Base-by-base conservation (phyloP, 2,113 vertebrate genomes). In the Onychorhynchus coronatus region DNA sequence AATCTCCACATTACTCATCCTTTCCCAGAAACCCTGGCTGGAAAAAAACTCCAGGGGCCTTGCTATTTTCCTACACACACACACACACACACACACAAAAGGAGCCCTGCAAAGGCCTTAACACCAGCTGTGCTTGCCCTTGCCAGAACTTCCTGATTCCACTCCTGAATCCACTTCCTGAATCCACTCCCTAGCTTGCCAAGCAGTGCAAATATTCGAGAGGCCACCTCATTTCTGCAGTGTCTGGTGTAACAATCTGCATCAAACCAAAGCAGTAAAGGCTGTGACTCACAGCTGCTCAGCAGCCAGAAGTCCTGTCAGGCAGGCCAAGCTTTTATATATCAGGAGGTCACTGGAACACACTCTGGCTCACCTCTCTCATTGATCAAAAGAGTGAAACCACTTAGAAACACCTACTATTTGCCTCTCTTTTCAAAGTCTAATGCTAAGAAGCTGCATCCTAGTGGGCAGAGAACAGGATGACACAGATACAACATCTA, bases 131-230 rank as follows among this genome's bases (percentile, higher is more conserved):
- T 87, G 92, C 95, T 87, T 90, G 91, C 78, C 93, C 94, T 95
- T 84, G 93, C 91, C 93, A 94, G 92, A 93, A n/a, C n/a, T n/a
- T n/a, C n/a, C n/a, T n/a, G n/a, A n/a, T n/a, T n/a, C n/a, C n/a
- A n/a, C n/a, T n/a, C n/a, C n/a, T n/a, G n/a, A n/a, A n/a, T n/a
- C n/a, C n/a, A 92, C 84, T 97, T 96, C 91, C 91, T 91, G 93
- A 94, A 97, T 93, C 92, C 95, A 96, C 95, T 95, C 96, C 93
- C 88, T 81, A 14, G 71, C 95, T 92, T 96, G 93, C 97, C 95
- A 97, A 97, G 91, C 92, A 94, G 88, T 95, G 92, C 95, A 97
- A 97, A 94, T 96, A 95, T 96, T 95, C 91, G 22, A 93, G 92
- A 93, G 92, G 94, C 93, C 89, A 94, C 58, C 93, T 87, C 85